Base-by-base conservation (phyloP, 2,888 invertebrate species). In the Morpho deidamia region DNA sequence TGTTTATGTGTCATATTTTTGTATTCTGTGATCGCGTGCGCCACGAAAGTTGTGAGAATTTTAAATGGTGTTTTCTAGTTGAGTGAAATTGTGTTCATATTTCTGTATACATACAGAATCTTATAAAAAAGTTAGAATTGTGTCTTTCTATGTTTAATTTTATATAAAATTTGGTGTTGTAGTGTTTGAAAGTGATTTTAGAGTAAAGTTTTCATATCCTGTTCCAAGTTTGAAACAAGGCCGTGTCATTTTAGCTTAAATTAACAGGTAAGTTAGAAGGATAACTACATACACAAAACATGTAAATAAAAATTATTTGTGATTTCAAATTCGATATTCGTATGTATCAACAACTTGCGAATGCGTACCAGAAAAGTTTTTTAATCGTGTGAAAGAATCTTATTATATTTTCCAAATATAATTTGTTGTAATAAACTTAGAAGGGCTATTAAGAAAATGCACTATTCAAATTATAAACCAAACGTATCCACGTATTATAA, bases 161-260 rank as follows among this genome's bases (percentile, higher is more conserved):
- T 43, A 43, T 11, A 43, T 35, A 9, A 3, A 11, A 34, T 34
- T 11, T 12, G 3, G 11, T 44, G 7, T 11, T 33, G 7, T 2
- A 12, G n/a, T 14, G 14, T 38, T 38, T 12, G 34, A 14, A 35
- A 23, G 48, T 44, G 53, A 43, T 39, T 46, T 51, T 59, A 61
- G 69, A 70, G 70, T 73, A 61, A 58, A 60, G 53, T 44, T 54
- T 51, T 56, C 51, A 59, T 56, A 61, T 67, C 69, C 65, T 66
- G 58, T 61, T 66, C 57, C 72, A 76, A 77, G 76, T 75, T 79
- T 72, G 68, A 39, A 70, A 74, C 76, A 78, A 81, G 80, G 78
- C 70, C 78, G 72, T 61, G 53, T 51, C 48, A 58, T 45, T 53
- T 44, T 11, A 41, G 44, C 40, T 53, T 53, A 59, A 53, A 51